A percentile compares a stretch with the other conserved stretches of the same genome.
Conservation (phyloP, 2,888 invertebrate genomes). For the Argyresthia albistria region DNA sequence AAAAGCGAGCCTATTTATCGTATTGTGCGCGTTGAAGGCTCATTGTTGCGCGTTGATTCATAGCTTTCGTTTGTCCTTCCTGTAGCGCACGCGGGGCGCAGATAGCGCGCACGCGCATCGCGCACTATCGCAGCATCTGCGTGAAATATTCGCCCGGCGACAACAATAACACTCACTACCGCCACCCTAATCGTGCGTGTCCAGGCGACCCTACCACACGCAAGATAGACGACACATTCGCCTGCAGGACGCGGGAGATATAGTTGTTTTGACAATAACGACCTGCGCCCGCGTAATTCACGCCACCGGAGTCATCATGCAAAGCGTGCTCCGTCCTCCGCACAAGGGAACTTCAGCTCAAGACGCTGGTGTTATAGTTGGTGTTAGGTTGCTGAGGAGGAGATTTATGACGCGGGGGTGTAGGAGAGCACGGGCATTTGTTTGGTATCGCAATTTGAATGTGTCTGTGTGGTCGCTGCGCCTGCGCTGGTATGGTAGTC, state of each 20-base stretch:
- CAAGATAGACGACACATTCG: not conserved
- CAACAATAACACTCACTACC: no score
- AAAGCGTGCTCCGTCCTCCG: constrained; percentile 31
- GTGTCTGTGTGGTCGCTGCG: constrained; percentile 18
- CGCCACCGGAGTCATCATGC: constrained; percentile 65
- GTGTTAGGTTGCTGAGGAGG: constrained; percentile 8
- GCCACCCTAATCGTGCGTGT: no score
- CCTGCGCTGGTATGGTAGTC: no score
- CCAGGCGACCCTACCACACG: no score
- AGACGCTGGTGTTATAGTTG: constrained; percentile 8
- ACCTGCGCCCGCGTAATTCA: constrained; percentile 65
- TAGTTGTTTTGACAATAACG: constrained; percentile 27
- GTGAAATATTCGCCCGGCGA: constrained; percentile 52
- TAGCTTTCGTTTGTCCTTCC: constrained; percentile 49
- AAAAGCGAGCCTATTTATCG: constrained; percentile 1
- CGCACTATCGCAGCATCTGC: constrained; percentile 57
- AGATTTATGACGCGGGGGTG: constrained; percentile 46
- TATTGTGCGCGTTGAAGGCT: constrained; percentile 5
- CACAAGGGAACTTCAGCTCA: constrained; percentile 19
- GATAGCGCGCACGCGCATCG: constrained; percentile 36
- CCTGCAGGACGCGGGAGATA: not conserved
- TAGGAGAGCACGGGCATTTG: constrained; percentile 3
- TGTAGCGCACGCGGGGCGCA: constrained; percentile 21
- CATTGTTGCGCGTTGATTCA: constrained; percentile 43
- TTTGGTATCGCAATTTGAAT: constrained; percentile 55